These are phyloP conservation scores for Budorcas taxicolor DNA, from an alignment of 2,113 vertebrate species.

Conservation along the genomic window DNA sequence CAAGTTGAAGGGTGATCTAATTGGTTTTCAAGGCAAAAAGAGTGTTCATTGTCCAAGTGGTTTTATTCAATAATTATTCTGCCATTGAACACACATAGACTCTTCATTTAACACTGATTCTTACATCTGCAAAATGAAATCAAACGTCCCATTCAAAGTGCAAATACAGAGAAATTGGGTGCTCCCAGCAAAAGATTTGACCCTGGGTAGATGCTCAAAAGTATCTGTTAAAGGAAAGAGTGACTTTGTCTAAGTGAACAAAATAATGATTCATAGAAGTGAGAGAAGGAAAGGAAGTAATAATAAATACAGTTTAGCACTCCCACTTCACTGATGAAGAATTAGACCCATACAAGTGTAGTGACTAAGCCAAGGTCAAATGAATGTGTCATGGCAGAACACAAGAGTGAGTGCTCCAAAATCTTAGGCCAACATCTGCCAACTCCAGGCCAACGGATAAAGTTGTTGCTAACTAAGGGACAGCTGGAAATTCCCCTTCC, in stretches of 20 bases:
- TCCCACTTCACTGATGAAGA: rapidly evolving
- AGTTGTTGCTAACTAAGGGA: not conserved
- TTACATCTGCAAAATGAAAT: not conserved
- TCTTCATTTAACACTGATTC: slow-evolving; percentile 36
- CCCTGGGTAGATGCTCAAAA: not conserved
- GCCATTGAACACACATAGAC: not conserved
- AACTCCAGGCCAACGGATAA: not conserved
- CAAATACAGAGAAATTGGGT: not conserved
- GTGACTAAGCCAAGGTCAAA: not conserved
- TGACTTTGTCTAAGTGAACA: slow-evolving; percentile 19
- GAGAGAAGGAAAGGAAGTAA: not conserved
- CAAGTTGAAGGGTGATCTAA: slow-evolving; percentile 55
- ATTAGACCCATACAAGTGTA: rapidly evolving
- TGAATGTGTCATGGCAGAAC: rapidly evolving
- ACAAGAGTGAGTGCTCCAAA: not conserved
- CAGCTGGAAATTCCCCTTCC: not conserved
- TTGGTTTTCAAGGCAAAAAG: slow-evolving; percentile 29
- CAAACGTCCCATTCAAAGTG: not conserved
- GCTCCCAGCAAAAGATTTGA: not conserved
- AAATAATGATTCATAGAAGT: not conserved
- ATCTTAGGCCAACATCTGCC: not conserved
- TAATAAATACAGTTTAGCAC: not conserved
- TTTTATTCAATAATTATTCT: not conserved
- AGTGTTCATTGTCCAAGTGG: not conserved
- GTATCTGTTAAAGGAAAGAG: not conserved